Percentiles rank a stretch among this genome's conserved stretches.
These are phyloP conservation scores for Leptatherina wallacei DNA, from an alignment of 2,797 vertebrate species.

Conservation along the genomic window DNA sequence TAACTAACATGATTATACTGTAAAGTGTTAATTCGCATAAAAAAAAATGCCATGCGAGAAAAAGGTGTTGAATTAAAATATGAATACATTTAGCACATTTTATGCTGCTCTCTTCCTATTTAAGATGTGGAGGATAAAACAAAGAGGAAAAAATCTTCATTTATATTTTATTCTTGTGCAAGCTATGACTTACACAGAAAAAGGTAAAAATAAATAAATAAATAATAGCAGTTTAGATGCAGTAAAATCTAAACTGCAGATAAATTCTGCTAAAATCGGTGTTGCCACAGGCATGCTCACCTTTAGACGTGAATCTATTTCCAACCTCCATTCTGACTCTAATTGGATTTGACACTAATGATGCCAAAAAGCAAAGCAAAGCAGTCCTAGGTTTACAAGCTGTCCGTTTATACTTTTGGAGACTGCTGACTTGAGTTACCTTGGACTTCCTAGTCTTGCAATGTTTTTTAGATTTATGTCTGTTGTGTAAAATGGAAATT, in stretches of 20 bases:
- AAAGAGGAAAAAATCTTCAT: not conserved
- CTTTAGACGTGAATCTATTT: conserved; percentile 60
- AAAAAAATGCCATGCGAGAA: conserved; percentile 16
- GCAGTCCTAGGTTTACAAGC: conserved; percentile 48
- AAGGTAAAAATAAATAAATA: not conserved
- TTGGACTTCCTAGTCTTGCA: conserved; percentile 31
- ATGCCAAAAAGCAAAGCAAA: conserved; percentile 69
- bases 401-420: conserved; percentile 56
- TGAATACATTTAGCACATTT: not conserved
- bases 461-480: conserved; percentile 24
- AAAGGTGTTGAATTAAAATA: conserved; percentile 12
- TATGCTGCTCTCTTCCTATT: not conserved
- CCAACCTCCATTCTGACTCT: conserved; percentile 57
- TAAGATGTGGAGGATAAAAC: not conserved
- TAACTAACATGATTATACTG: conserved; percentile 47
- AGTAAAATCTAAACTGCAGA: conserved; percentile 41
- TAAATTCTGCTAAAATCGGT: conserved; percentile 34
- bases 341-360: conserved; percentile 75
- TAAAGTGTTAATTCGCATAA: conserved; percentile 51
- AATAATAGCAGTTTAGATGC: not conserved
- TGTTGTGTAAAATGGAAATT: conserved; percentile 46
- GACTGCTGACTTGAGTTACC: conserved; percentile 49
- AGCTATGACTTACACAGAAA: not conserved
- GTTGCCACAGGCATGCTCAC: conserved; percentile 55
- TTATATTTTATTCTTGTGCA: not conserved